These are phyloP conservation scores for Sebastes minor DNA, from an alignment of 2,797 vertebrate genomes.

Conservation along the genomic window DNA sequence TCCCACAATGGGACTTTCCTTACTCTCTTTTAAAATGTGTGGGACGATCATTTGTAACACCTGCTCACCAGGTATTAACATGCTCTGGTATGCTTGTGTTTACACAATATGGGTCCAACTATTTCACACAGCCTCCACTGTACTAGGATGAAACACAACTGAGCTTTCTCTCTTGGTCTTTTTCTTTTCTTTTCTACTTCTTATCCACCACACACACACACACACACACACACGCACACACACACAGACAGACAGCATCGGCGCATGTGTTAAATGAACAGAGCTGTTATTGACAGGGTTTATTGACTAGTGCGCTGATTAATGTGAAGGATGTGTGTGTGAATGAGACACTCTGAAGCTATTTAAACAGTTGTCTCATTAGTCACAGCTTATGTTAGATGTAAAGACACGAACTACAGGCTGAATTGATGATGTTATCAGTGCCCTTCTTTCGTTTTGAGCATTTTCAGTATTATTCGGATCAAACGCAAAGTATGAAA, in stretches of 20 bases:
- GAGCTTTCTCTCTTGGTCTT: background rate
- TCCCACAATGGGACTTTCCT: background rate
- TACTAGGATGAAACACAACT: background rate
- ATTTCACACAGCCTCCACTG: background rate
- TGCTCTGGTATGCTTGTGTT: background rate
- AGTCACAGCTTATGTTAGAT: slow-evolving; percentile 18
- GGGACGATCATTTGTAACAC: background rate
- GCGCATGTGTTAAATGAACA: slow-evolving; percentile 30
- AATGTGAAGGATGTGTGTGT: slow-evolving; percentile 48
- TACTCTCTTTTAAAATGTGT: background rate
- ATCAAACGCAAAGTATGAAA: background rate
- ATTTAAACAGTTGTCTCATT: slow-evolving; percentile 21
- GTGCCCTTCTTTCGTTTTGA: background rate
- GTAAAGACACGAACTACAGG: background rate
- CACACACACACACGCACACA: background rate
- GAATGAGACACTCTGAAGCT: slow-evolving; percentile 14
- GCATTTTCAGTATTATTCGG: background rate
- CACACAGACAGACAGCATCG: background rate
- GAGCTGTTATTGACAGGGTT: slow-evolving; percentile 41
- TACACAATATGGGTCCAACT: background rate
- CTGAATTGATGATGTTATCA: background rate
- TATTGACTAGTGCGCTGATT: slow-evolving; percentile 56
- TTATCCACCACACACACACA: background rate
- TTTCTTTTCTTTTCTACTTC: background rate
- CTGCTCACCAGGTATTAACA: background rate